Conservation (phyloP, 2,797 vertebrate species). For the Poliocrania exsul region DNA sequence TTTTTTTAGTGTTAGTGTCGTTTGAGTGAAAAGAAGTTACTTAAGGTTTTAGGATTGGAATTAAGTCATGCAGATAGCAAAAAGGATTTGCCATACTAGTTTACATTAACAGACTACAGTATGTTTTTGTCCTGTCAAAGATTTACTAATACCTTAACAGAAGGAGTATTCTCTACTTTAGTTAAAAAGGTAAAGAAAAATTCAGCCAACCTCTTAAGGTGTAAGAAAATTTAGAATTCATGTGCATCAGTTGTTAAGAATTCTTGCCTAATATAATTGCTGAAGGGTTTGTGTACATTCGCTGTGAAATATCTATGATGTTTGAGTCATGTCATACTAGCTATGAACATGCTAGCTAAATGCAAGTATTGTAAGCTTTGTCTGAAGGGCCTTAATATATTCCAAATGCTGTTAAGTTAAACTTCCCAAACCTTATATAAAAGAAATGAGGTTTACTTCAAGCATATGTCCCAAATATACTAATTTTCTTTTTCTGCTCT, state of each 20-base stretch:
- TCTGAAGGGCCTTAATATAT: neutral
- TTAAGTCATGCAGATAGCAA: neutral
- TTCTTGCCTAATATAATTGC: neutral
- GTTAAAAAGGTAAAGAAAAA: neutral
- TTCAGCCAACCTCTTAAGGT: neutral
- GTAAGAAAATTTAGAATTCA: neutral
- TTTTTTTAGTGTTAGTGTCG: conserved; percentile 21
- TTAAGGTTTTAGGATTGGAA: neutral
- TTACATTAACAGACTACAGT: neutral
- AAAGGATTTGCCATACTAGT: neutral
- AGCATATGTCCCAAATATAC: neutral
- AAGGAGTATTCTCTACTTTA: neutral
- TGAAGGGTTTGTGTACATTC: neutral
- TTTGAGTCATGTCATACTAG: neutral
- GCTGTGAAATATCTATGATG: neutral
- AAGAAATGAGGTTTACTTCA: neutral
- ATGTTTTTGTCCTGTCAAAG: neutral
- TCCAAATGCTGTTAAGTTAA: neutral
- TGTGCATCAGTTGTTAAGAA: neutral
- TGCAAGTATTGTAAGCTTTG: neutral
- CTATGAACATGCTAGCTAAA: neutral
- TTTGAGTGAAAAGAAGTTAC: neutral
- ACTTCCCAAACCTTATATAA: neutral
- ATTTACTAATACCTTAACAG: neutral
- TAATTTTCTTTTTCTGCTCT: neutral